Evolutionary conservation across 1,140 invertebrate genomes (phyloP).

Genomic region (Bombyx mori): ASM3026992v2 NC_085129.1:11895501-11896000

Average conservation of each 20-base stretch:
- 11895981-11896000: slow-evolving; percentile 16
- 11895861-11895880: background rate
- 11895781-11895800: slow-evolving; percentile 28
- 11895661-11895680: too few species aligned
- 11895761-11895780: slow-evolving; percentile 46
- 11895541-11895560: too few species aligned
- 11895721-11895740: slow-evolving; percentile 28
- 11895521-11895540: too few species aligned
- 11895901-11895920: background rate
- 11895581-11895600: too few species aligned
- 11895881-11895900: slow-evolving; percentile 15
- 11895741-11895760: slow-evolving; percentile 56
- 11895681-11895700: slow-evolving; percentile 8
- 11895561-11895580: too few species aligned
- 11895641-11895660: too few species aligned
- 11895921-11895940: slow-evolving; percentile 5
- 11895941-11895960: slow-evolving; percentile 9
- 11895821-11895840: background rate
- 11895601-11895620: too few species aligned
- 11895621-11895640: too few species aligned
- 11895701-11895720: slow-evolving; percentile 23
- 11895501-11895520: too few species aligned
- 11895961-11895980: slow-evolving; percentile 11
- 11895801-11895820: slow-evolving; percentile 19
- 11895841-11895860: background rate